Conservation (phyloP, 2,113 vertebrate genomes). For the Coryphaenoides rupestris region DNA sequence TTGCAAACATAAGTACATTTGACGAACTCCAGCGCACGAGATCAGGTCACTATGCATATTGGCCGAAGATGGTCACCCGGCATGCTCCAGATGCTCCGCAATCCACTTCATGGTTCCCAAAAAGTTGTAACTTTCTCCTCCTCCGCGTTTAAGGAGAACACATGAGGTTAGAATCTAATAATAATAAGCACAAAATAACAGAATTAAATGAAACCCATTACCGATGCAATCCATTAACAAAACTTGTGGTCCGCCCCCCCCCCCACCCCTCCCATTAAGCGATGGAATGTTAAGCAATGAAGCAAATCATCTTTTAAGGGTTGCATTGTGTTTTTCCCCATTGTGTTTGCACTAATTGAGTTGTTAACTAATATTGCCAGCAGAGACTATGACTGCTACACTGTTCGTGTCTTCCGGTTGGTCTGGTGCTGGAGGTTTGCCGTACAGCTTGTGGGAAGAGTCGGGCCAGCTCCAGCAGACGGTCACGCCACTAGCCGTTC, state of each 20-base stretch:
- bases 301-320: too few species aligned
- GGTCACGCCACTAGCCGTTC: conserved; percentile 72
- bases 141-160: conserved; percentile 76
- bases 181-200: conserved; percentile 8
- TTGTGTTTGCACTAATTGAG: too few species aligned
- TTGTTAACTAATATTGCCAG: too few species aligned
- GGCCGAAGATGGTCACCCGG: conserved; percentile 53
- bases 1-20: too few species aligned
- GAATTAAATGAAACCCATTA: not conserved
- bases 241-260: too few species aligned
- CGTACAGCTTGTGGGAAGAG: conserved; percentile 74
- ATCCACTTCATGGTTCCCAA: conserved; percentile 76
- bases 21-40: too few species aligned
- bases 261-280: too few species aligned
- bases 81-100: conserved; percentile 76
- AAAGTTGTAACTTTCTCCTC: conserved; percentile 78
- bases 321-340: too few species aligned
- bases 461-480: conserved; percentile 71
- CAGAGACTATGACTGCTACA: too few species aligned
- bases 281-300: too few species aligned
- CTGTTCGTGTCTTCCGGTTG: conserved; percentile 56
- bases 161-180: conserved; percentile 56
- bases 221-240: not conserved
- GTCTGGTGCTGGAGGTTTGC: conserved; percentile 58
- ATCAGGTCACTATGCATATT: too few species aligned